These are phyloP conservation scores for Drosophila hamatofila DNA, from an alignment of 2,888 invertebrate species.

Conservation along the genomic window DNA sequence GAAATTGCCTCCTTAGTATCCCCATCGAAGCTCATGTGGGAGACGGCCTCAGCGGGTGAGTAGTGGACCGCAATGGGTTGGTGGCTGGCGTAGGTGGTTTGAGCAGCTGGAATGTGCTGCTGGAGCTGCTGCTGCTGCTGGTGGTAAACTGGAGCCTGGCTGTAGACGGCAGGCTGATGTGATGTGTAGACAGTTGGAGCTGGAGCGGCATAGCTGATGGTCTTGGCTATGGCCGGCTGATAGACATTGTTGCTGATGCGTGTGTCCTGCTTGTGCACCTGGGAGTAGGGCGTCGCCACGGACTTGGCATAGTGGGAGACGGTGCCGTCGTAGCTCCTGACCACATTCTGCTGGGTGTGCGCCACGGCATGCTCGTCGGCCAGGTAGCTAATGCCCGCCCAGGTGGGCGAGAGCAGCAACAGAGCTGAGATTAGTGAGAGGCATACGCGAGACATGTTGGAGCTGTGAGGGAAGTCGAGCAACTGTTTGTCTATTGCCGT, in stretches of 20 bases:
- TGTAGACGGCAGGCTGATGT: constrained; percentile 63
- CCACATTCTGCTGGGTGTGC: constrained; percentile 86
- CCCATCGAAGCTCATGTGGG: constrained; percentile 89
- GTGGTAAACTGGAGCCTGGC: constrained; percentile 67
- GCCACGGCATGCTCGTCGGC: constrained; percentile 81
- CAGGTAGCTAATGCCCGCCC: constrained; percentile 86
- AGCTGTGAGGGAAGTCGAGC: constrained; percentile 40
- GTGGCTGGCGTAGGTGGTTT: constrained; percentile 78
- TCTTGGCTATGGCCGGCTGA: constrained; percentile 84
- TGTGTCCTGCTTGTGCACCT: constrained; percentile 87
- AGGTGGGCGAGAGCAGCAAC: constrained; percentile 86
- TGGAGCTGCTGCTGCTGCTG: constrained; percentile 35
- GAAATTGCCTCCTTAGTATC: constrained; percentile 85
- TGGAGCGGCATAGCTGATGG: constrained; percentile 79
- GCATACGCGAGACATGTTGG: constrained; percentile 85
- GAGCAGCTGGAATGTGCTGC: constrained; percentile 62
- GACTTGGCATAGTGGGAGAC: constrained; percentile 87
- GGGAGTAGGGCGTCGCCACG: constrained; percentile 87
- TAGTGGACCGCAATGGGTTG: constrained; percentile 83
- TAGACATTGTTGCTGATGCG: constrained; percentile 87
- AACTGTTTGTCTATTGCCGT: constrained; percentile 68
- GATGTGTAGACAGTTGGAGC: constrained; percentile 61
- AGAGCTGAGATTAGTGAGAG: constrained; percentile 87
- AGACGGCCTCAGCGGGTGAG: constrained; percentile 87
- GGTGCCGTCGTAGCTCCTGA: constrained; percentile 86